phyloP scores from a whole-genome alignment of 2,113 vertebrate genomes.

The Thamnophis sirtalis region DNA sequence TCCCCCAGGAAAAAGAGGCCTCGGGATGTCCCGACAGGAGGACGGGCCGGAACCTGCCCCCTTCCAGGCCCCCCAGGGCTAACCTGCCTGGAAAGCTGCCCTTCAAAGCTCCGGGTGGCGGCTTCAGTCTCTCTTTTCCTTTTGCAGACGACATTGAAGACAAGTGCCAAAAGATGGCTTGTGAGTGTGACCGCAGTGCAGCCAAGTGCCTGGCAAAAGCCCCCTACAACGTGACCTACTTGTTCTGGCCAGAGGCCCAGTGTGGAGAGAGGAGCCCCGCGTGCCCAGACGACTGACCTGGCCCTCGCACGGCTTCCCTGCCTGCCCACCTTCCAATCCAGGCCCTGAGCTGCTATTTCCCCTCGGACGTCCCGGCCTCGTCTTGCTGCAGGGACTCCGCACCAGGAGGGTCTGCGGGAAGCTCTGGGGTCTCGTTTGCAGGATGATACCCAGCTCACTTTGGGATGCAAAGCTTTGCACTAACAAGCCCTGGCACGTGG shows the following conservation, averaged over 20 bases:
- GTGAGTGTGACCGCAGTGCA: slow-evolving; percentile 82
- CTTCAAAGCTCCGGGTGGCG: background rate
- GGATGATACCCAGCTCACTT: background rate
- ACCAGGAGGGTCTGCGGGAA: fast-evolving
- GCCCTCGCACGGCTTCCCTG: background rate
- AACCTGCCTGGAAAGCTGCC: background rate
- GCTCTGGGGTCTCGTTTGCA: background rate
- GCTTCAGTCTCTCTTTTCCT: slow-evolving; percentile 46
- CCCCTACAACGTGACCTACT: slow-evolving; percentile 71
- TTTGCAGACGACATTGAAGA: slow-evolving; percentile 78
- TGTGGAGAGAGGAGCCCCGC: slow-evolving; percentile 73
- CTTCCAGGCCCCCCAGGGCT: background rate
- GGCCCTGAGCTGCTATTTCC: background rate
- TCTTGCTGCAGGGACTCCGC: background rate
- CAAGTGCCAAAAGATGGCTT: slow-evolving; percentile 80
- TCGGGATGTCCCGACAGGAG: background rate
- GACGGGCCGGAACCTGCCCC: background rate
- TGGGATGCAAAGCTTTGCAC: background rate
- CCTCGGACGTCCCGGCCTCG: background rate
- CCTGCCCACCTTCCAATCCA: background rate
- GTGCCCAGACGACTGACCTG: slow-evolving; percentile 57
- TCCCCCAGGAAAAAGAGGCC: background rate
- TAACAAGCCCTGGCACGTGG: background rate
- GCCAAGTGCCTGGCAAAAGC: slow-evolving; percentile 79
- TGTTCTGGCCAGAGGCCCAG: slow-evolving; percentile 78